A percentile compares a stretch with the other conserved stretches of the same genome.
Evolutionary conservation across 2,888 invertebrate species (phyloP).

Genomic region (Aricia artaxerxes): DNA sequence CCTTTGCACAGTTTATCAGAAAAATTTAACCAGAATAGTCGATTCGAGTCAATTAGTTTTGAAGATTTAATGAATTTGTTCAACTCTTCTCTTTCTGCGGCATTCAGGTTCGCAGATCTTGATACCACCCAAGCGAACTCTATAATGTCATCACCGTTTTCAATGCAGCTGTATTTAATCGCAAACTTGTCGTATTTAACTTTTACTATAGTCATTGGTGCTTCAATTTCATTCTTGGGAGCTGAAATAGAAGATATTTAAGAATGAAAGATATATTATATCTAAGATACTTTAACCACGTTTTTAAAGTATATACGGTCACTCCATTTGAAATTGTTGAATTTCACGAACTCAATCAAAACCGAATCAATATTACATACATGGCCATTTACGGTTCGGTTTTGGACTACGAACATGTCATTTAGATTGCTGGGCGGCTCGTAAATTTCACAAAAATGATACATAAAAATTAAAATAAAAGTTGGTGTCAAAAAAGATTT

Average conservation of each 20-base stretch:
- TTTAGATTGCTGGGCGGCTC: no score
- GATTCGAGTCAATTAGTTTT: not conserved
- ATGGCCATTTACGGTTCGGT: no score
- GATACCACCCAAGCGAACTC: not conserved
- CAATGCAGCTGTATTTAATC: not conserved
- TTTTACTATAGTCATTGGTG: not conserved
- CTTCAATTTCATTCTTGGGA: not conserved
- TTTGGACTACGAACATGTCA: no score
- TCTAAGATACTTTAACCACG: no score
- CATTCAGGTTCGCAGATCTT: not conserved
- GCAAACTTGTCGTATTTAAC: slow-evolving; percentile 2
- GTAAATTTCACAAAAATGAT: no score
- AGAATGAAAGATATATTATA: no score
- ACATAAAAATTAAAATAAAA: no score
- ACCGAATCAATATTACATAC: no score
- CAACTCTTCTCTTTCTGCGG: not conserved
- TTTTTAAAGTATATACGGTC: no score
- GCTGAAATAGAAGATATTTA: not conserved
- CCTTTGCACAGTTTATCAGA: not conserved
- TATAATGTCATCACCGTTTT: not conserved
- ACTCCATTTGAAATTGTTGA: no score
- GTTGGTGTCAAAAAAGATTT: no score
- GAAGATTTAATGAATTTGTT: slow-evolving; percentile 4
- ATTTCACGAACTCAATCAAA: no score
- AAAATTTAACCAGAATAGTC: not conserved